These are phyloP conservation scores for Dyspetes luteomarginatus DNA, from an alignment of 2,888 invertebrate genomes.

Conservation along the genomic window DNA sequence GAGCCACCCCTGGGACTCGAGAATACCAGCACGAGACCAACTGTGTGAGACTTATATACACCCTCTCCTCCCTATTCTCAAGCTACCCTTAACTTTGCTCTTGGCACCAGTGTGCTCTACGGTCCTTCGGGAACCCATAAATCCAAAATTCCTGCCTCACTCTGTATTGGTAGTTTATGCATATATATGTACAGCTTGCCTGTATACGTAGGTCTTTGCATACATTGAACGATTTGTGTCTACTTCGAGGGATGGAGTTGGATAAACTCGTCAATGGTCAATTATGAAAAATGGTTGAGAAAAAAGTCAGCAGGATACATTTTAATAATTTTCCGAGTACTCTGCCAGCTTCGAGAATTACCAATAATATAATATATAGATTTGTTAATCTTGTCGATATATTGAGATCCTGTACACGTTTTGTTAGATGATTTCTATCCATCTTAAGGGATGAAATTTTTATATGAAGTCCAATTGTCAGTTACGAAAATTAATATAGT, in stretches of 20 bases:
- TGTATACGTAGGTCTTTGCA: slow-evolving; percentile 69
- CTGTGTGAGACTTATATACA: slow-evolving; percentile 45
- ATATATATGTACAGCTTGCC: slow-evolving; percentile 14
- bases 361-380: no score
- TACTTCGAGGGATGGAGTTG: slow-evolving; percentile 58
- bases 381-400: no score
- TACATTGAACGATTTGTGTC: slow-evolving; percentile 76
- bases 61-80: slow-evolving; percentile 62
- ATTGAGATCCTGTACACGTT: no score
- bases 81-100: slow-evolving; percentile 46
- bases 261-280: not conserved
- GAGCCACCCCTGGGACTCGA: slow-evolving; percentile 62
- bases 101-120: slow-evolving; percentile 47
- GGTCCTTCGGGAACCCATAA: slow-evolving; percentile 80
- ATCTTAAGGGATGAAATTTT: no score
- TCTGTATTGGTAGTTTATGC: slow-evolving; percentile 38
- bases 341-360: not conserved
- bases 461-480: no score
- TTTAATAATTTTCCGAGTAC: not conserved
- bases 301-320: no score
- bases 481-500: not conserved
- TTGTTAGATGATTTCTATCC: no score
- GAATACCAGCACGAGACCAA: slow-evolving; percentile 49
- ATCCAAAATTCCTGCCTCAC: slow-evolving; percentile 81
- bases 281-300: not conserved